Evolutionary conservation across 1,140 invertebrate genomes (phyloP).

Genomic region (Calliopsis andreniformis): DNA sequence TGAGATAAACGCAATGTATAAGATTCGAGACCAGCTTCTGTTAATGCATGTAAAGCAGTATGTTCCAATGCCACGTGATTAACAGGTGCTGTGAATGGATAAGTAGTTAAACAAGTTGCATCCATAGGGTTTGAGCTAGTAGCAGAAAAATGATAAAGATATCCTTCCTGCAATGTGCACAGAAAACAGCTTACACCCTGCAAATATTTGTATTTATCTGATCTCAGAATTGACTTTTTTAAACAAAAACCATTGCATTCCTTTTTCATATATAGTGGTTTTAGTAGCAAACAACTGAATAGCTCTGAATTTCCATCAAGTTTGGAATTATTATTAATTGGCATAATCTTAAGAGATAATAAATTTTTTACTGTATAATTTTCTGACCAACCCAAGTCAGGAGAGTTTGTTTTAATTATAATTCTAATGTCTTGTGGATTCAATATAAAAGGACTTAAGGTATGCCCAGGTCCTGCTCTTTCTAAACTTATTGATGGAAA

Average conservation of each 20-base stretch:
- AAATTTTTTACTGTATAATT: slow-evolving; percentile 76
- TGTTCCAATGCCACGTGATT: slow-evolving; percentile 85
- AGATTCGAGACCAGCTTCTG: slow-evolving; percentile 89
- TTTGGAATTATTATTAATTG: slow-evolving; percentile 53
- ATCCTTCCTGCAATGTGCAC: slow-evolving; percentile 83
- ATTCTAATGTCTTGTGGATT: slow-evolving; percentile 74
- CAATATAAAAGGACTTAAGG: slow-evolving; percentile 72
- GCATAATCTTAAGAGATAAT: slow-evolving; percentile 72
- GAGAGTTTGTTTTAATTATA: slow-evolving; percentile 77
- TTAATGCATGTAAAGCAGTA: slow-evolving; percentile 88
- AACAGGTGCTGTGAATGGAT: slow-evolving; percentile 88
- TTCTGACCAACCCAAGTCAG: slow-evolving; percentile 78
- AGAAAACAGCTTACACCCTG: slow-evolving; percentile 80
- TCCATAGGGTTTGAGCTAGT: slow-evolving; percentile 61
- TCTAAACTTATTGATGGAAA: slow-evolving; percentile 75
- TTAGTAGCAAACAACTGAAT: slow-evolving; percentile 75
- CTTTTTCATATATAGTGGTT: slow-evolving; percentile 76
- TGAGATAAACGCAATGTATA: slow-evolving; percentile 87
- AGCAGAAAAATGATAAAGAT: slow-evolving; percentile 82
- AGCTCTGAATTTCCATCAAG: slow-evolving; percentile 66
- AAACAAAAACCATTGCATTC: slow-evolving; percentile 63
- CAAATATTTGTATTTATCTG: slow-evolving; percentile 74
- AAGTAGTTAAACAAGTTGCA: slow-evolving; percentile 78
- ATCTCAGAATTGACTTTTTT: slow-evolving; percentile 77
- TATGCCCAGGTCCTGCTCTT: slow-evolving; percentile 69